Evolutionary conservation across 2,888 invertebrate genomes (phyloP).

Genomic region (Phyllotreta striolata): DNA sequence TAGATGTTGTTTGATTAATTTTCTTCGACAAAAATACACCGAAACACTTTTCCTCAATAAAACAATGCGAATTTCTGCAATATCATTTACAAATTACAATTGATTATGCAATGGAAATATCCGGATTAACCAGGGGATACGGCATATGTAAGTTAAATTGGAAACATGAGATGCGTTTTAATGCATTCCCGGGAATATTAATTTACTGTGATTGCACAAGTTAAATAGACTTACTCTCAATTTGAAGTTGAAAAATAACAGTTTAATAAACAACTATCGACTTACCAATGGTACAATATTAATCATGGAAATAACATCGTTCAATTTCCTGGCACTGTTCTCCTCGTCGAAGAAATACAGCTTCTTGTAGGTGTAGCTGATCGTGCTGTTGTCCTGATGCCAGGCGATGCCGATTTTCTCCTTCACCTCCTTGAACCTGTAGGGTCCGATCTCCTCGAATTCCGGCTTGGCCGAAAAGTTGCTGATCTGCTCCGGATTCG

Average conservation of each 20-base stretch:
- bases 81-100: no score
- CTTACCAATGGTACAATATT: constrained; percentile 82
- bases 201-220: no score
- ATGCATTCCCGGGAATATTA: not conserved
- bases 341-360: constrained; percentile 74
- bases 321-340: constrained; percentile 72
- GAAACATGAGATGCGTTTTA: not conserved
- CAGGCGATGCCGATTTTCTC: constrained; percentile 77
- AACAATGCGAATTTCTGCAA: no score
- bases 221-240: no score
- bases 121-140: no score
- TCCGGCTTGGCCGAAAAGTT: constrained; percentile 65
- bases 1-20: no score
- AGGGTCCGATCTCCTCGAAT: constrained; percentile 69
- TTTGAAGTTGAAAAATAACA: no score
- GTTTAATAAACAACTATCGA: constrained; percentile 10
- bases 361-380: constrained; percentile 73
- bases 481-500: constrained; percentile 64
- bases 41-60: no score
- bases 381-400: constrained; percentile 76
- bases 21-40: no score
- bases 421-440: constrained; percentile 71
- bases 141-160: no score
- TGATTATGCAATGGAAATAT: no score
- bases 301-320: constrained; percentile 75